Evolutionary conservation across 2,888 invertebrate species (phyloP).

Genomic region (Tipula unca): DNA sequence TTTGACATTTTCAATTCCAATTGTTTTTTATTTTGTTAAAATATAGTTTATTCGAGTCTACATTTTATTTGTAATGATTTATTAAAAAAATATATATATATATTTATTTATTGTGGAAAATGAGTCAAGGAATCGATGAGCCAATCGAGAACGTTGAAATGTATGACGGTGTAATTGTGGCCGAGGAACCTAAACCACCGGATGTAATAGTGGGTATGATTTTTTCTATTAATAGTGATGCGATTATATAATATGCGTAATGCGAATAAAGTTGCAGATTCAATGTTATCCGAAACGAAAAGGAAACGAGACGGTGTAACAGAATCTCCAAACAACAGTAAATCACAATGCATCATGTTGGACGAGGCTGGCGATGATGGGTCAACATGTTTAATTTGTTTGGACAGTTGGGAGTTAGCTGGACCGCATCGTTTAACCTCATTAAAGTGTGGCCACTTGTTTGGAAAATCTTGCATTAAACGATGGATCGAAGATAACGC

Average conservation of each 20-base stretch:
- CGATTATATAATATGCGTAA: background rate
- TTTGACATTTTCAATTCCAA: too few species aligned
- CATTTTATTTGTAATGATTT: background rate
- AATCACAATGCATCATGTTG: background rate
- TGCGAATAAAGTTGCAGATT: background rate
- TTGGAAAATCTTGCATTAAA: constrained; percentile 65
- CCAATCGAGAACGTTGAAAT: background rate
- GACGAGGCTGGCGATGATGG: constrained; percentile 52
- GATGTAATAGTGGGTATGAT: background rate
- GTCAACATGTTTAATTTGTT: constrained; percentile 75
- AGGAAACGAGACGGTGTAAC: constrained; percentile 25
- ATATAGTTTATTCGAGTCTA: too few species aligned
- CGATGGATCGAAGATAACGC: constrained; percentile 39
- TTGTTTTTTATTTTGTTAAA: too few species aligned
- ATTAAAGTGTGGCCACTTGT: constrained; percentile 86
- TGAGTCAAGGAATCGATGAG: background rate
- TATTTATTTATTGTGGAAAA: background rate
- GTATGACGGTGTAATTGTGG: background rate
- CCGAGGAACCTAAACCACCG: background rate
- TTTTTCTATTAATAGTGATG: too few species aligned
- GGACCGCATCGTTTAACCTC: constrained; percentile 82
- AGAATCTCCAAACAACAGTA: background rate
- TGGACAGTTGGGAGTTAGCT: constrained; percentile 78
- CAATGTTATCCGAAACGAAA: background rate
- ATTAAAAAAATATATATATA: background rate